Evolutionary conservation across 2,888 invertebrate genomes (phyloP).

Genomic region (Brachylomia viminalis): DNA sequence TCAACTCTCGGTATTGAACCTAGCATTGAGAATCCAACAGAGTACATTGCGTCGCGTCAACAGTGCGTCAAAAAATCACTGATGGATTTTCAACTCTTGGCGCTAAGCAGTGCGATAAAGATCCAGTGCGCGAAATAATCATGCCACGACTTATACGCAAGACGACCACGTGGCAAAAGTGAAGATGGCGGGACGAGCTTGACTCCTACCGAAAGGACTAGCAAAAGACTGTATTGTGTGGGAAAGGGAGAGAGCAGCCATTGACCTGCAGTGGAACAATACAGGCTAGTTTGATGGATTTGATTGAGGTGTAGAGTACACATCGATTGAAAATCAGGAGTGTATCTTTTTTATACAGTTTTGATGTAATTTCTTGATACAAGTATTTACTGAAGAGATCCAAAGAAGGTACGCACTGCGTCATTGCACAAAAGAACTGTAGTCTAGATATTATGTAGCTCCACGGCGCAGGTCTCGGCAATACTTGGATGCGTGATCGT

Average conservation of each 20-base stretch:
- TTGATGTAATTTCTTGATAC: neutral
- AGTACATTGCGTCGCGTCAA: too few relatives aligned
- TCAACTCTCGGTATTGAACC: too few relatives aligned
- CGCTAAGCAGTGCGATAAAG: too few relatives aligned
- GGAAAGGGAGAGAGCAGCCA: neutral
- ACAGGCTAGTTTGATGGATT: neutral
- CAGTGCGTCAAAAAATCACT: too few relatives aligned
- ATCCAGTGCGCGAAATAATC: too few relatives aligned
- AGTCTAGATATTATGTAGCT: too few relatives aligned
- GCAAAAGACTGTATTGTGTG: neutral
- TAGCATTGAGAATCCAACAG: too few relatives aligned
- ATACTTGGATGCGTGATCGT: too few relatives aligned
- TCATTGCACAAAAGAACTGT: too few relatives aligned
- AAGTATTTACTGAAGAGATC: neutral
- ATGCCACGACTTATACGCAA: neutral
- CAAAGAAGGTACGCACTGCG: too few relatives aligned
- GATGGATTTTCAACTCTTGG: too few relatives aligned
- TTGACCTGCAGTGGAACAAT: neutral
- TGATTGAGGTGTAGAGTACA: neutral
- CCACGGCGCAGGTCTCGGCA: too few relatives aligned
- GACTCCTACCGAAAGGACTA: neutral
- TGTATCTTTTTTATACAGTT: neutral
- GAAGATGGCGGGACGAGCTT: neutral
- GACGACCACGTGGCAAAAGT: neutral
- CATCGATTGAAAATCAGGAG: neutral